These are phyloP conservation scores for Metellina segmentata DNA, from an alignment of 2,888 invertebrate species.

Conservation along the genomic window DNA sequence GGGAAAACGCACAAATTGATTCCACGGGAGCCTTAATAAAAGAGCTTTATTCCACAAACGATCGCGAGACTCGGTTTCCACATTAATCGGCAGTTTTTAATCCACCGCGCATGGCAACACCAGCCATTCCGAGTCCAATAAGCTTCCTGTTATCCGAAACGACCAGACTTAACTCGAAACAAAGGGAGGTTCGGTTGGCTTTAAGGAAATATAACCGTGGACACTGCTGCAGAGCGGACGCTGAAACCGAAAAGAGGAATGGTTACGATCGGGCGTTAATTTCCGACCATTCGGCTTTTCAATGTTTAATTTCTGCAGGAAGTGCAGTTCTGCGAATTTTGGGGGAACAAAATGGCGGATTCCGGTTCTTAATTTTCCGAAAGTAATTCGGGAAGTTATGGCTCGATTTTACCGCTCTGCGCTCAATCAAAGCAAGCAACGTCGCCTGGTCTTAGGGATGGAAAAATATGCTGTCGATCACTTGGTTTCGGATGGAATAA, in stretches of 20 bases:
- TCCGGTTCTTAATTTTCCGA: conserved; percentile 47
- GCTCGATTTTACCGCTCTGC: conserved; percentile 10
- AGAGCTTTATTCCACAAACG: not conserved
- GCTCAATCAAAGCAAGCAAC: conserved; percentile 35
- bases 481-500: not conserved
- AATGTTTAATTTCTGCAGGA: conserved; percentile 8
- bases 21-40: not conserved
- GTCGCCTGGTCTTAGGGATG: not conserved
- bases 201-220: not conserved
- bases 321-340: not conserved
- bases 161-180: not conserved
- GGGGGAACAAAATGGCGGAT: conserved; percentile 14
- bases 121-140: not conserved
- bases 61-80: not conserved
- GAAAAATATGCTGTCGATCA: not conserved
- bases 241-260: not conserved
- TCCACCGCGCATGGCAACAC: not conserved
- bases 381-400: conserved; percentile 34
- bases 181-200: not conserved
- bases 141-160: not conserved
- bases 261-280: conserved; percentile 19
- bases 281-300: conserved; percentile 11
- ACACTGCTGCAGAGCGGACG: not conserved
- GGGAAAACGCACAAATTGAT: not conserved
- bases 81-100: not conserved